phyloP scores from a whole-genome alignment of 1,140 invertebrate species.

The Phortica variegata region DNA sequence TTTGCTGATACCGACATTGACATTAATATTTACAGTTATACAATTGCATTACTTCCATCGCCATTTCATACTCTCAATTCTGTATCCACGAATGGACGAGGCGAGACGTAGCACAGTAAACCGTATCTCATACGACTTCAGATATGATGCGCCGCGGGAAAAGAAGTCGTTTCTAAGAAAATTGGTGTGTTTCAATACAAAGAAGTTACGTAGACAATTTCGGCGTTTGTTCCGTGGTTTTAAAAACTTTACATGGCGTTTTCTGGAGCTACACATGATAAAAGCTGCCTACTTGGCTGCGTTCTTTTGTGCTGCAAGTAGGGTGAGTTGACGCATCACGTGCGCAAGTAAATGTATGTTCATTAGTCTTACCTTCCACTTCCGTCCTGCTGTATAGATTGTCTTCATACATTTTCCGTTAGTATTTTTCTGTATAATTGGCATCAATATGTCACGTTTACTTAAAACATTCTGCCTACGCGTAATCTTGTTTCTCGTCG shows the following conservation, averaged over 20 bases:
- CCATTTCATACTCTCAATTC: constrained; percentile 39
- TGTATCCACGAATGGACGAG: constrained; percentile 20
- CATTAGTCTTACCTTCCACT: too few species aligned
- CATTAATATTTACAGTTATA: constrained; percentile 93
- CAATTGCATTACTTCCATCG: constrained; percentile 95
- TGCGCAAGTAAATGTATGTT: too few species aligned
- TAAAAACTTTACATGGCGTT: constrained; percentile 65
- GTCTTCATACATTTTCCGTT: constrained; percentile 68
- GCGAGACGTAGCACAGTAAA: neutral
- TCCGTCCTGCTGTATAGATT: constrained; percentile 37
- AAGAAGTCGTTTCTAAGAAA: constrained; percentile 8
- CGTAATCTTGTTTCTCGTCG: constrained; percentile 73
- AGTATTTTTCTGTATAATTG: constrained; percentile 71
- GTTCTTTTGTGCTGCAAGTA: constrained; percentile 57
- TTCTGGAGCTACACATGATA: constrained; percentile 88
- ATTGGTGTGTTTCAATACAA: constrained; percentile 9
- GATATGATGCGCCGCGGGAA: neutral
- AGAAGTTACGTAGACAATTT: constrained; percentile 7
- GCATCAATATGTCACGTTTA: constrained; percentile 67
- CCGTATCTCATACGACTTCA: neutral
- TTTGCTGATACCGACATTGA: constrained; percentile 86
- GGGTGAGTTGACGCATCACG: too few species aligned
- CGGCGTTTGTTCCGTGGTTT: constrained; percentile 25
- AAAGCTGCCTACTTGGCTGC: constrained; percentile 81
- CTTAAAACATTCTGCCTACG: constrained; percentile 75